These are phyloP conservation scores for Isurus oxyrinchus DNA, from an alignment of 2,113 vertebrate species.

Conservation along the genomic window DNA sequence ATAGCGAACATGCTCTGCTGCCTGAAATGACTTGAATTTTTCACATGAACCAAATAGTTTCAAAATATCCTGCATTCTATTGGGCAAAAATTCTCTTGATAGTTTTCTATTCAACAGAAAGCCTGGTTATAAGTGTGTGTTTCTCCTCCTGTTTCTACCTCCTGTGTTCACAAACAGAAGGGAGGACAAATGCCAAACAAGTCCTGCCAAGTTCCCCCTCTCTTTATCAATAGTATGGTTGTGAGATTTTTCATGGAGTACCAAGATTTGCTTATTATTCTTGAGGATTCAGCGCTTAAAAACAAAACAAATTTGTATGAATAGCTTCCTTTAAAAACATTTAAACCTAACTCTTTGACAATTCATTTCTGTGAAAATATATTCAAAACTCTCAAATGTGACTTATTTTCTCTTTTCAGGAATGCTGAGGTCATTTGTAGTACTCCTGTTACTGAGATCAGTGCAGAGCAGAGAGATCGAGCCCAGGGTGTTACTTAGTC, in stretches of 20 bases:
- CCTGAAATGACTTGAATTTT: background rate
- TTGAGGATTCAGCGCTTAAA: background rate
- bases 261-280: background rate
- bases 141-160: background rate
- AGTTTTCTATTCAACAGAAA: background rate
- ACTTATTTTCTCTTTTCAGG: background rate
- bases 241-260: background rate
- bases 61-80: background rate
- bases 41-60: background rate
- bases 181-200: background rate
- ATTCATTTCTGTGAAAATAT: background rate
- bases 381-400: background rate
- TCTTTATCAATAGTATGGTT: background rate
- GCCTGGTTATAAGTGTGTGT: background rate
- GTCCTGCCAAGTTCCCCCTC: background rate
- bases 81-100: background rate
- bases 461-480: background rate
- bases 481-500: background rate
- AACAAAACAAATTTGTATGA: background rate
- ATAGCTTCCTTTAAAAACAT: background rate
- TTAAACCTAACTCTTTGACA: background rate
- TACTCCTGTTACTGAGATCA: background rate
- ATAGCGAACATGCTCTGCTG: background rate
- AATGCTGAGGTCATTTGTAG: background rate
- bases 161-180: background rate